phyloP scores from a whole-genome alignment of 2,113 vertebrate genomes.

The Castor canadensis region DNA sequence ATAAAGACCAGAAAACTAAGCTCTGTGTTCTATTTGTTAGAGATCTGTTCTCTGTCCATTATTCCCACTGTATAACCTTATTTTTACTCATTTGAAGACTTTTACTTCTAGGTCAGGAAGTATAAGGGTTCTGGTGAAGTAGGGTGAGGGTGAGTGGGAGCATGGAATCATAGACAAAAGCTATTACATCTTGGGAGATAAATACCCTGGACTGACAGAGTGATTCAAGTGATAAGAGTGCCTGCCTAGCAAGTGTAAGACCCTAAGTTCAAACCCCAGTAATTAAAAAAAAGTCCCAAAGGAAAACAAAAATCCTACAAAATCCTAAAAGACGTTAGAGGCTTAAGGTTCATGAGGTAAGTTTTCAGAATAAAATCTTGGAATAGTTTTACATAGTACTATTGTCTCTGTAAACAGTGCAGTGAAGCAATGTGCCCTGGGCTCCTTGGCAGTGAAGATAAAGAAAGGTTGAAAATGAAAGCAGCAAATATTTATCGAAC shows the following conservation, averaged over 20 bases:
- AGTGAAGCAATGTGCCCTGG: neutral
- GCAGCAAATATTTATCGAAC: constrained; percentile 62
- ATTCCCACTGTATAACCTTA: neutral
- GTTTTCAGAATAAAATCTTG: constrained; percentile 14
- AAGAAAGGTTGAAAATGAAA: constrained; percentile 61
- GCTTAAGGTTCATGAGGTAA: neutral
- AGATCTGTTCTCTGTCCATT: neutral
- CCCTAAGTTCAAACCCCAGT: too few relatives aligned
- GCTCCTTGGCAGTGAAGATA: constrained; percentile 24
- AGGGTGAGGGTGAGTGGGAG: too few relatives aligned
- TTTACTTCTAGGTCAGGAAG: neutral
- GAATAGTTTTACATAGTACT: neutral
- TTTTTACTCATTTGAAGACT: neutral
- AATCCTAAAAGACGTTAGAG: neutral
- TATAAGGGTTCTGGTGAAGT: neutral
- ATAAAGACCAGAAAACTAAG: neutral
- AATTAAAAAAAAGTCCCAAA: neutral
- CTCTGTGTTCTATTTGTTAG: neutral
- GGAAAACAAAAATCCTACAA: neutral
- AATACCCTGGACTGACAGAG: too few relatives aligned
- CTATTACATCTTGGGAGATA: neutral
- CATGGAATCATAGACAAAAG: neutral
- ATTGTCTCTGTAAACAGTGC: constrained; percentile 34
- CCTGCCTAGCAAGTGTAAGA: too few relatives aligned
- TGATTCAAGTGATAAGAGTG: too few relatives aligned